Conservation (phyloP, 2,113 vertebrate genomes). For the Emydocephalus ijimae region DNA sequence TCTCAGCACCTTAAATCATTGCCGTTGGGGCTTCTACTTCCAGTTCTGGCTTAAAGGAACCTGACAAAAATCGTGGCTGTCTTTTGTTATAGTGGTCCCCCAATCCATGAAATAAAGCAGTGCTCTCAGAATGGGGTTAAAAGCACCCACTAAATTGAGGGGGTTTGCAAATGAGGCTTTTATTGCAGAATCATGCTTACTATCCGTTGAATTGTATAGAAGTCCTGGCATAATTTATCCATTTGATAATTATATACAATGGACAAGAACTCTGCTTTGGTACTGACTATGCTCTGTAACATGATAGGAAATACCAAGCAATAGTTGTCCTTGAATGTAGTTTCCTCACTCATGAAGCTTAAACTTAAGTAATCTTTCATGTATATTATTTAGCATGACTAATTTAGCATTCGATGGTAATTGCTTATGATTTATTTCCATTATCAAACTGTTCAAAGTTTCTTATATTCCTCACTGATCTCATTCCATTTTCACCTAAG, state of each 20-base stretch:
- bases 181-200: background rate
- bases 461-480: background rate
- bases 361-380: background rate
- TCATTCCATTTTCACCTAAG: background rate
- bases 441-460: background rate
- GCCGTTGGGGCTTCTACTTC: background rate
- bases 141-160: too few species aligned
- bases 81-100: background rate
- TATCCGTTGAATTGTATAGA: background rate
- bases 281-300: background rate
- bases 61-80: background rate
- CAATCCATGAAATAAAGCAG: background rate
- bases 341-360: background rate
- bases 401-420: background rate
- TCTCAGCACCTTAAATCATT: background rate
- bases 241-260: background rate
- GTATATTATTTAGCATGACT: background rate
- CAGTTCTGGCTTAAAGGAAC: background rate
- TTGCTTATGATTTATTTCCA: background rate
- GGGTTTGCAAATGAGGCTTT: background rate
- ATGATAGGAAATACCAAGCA: background rate
- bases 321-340: background rate
- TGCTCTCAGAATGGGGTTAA: background rate
- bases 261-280: background rate
- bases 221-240: background rate